These are phyloP conservation scores for Plecotus auritus DNA, from an alignment of 2,113 vertebrate genomes.

Conservation along the genomic window DNA sequence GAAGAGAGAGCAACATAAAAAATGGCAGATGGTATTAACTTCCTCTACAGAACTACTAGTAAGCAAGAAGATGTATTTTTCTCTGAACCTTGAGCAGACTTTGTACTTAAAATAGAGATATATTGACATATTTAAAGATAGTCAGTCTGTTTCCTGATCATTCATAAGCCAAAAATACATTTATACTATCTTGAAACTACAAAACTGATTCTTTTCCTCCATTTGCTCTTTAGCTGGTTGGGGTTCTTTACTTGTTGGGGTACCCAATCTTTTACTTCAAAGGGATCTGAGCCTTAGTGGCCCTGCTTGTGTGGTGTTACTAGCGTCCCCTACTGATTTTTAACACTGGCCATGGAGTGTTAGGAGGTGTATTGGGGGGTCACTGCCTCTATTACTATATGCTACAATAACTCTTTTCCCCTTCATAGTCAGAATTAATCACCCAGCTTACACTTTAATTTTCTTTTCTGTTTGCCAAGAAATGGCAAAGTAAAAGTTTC, in stretches of 20 bases:
- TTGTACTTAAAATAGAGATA: background rate
- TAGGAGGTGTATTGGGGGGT: background rate
- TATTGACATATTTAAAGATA: background rate
- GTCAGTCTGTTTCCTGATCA: background rate
- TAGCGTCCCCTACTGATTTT: background rate
- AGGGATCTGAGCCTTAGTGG: background rate
- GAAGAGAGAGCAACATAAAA: background rate
- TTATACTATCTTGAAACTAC: background rate
- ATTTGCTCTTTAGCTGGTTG: background rate
- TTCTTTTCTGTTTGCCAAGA: conserved; percentile 1
- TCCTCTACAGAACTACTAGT: background rate
- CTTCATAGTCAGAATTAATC: background rate
- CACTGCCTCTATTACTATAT: background rate
- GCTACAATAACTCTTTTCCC: background rate
- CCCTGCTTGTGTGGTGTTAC: background rate
- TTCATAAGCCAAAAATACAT: conserved; percentile 4
- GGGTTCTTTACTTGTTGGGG: background rate
- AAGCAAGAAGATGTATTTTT: background rate
- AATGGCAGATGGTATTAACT: background rate
- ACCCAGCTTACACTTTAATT: background rate
- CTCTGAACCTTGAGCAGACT: conserved; percentile 6
- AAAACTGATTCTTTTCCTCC: background rate
- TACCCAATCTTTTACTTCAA: background rate
- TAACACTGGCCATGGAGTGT: background rate
- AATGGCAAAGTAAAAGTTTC: background rate